A percentile compares a stretch with the other conserved stretches of the same genome.
Evolutionary conservation across 2,888 invertebrate genomes (phyloP).

Genomic region (Ophraella communa): DNA sequence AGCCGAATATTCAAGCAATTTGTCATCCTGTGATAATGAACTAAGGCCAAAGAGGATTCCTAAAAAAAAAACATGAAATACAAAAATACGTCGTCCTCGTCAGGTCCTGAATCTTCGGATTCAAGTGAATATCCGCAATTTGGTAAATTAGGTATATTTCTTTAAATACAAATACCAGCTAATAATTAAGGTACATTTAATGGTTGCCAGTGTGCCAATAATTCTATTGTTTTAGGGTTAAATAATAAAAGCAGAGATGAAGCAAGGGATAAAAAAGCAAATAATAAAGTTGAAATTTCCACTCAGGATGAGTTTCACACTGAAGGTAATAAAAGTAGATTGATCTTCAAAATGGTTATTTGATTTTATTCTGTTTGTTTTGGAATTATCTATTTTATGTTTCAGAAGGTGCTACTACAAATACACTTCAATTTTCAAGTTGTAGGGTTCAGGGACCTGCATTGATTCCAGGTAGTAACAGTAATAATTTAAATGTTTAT

Average conservation of each 20-base stretch:
- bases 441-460: neutral
- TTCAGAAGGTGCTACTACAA: neutral
- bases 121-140: neutral
- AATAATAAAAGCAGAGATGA: neutral
- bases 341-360: neutral
- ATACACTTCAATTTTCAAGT: neutral
- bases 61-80: neutral
- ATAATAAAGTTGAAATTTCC: too few relatives aligned
- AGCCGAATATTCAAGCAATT: neutral
- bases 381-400: neutral
- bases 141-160: neutral
- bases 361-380: neutral
- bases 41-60: neutral
- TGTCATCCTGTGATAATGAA: neutral
- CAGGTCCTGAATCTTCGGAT: neutral
- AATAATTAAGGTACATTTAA: neutral
- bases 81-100: neutral
- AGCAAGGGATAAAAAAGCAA: neutral
- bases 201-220: neutral
- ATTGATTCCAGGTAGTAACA: neutral
- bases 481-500: neutral
- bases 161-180: neutral
- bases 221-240: neutral
- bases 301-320: neutral
- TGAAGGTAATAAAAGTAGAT: neutral